These are phyloP conservation scores for Bufo gargarizans DNA, from an alignment of 2,113 vertebrate species.

Conservation along the genomic window DNA sequence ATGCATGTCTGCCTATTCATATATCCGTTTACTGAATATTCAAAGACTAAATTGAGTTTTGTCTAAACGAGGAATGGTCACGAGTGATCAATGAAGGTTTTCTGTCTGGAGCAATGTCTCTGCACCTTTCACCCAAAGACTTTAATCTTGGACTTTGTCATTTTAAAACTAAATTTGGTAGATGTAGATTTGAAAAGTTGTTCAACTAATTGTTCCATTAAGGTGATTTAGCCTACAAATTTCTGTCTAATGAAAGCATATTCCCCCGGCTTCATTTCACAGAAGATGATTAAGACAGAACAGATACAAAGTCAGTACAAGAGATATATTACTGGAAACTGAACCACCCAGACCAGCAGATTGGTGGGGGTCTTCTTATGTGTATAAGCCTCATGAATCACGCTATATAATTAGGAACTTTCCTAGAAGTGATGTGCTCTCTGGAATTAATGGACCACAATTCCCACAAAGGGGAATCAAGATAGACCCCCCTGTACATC, in stretches of 20 bases:
- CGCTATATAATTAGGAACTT: background rate
- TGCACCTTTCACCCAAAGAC: slow-evolving; percentile 66
- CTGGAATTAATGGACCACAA: background rate
- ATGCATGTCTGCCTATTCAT: background rate
- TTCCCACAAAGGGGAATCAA: no score
- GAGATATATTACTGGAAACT: background rate
- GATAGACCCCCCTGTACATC: no score
- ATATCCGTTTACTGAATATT: background rate
- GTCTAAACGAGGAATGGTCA: slow-evolving; percentile 62
- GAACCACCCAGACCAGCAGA: background rate
- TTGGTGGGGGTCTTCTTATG: background rate
- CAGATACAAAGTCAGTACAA: slow-evolving; percentile 28
- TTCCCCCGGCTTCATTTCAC: slow-evolving; percentile 49
- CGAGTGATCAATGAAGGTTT: slow-evolving; percentile 73
- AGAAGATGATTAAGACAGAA: slow-evolving; percentile 57
- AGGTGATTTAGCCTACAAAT: slow-evolving; percentile 61
- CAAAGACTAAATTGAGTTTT: slow-evolving; percentile 6
- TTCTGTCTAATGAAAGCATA: slow-evolving; percentile 49
- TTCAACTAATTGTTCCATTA: slow-evolving; percentile 71
- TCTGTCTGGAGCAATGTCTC: slow-evolving; percentile 74
- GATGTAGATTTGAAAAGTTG: slow-evolving; percentile 65
- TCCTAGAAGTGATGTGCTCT: background rate
- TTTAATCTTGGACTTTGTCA: slow-evolving; percentile 72
- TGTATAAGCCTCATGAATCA: background rate
- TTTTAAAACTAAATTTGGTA: slow-evolving; percentile 70